Percentiles rank a stretch among this genome's conserved stretches.
These are phyloP conservation scores for Halcyon leucocephala DNA, from an alignment of 2,797 vertebrate genomes.

Conservation along the genomic window DNA sequence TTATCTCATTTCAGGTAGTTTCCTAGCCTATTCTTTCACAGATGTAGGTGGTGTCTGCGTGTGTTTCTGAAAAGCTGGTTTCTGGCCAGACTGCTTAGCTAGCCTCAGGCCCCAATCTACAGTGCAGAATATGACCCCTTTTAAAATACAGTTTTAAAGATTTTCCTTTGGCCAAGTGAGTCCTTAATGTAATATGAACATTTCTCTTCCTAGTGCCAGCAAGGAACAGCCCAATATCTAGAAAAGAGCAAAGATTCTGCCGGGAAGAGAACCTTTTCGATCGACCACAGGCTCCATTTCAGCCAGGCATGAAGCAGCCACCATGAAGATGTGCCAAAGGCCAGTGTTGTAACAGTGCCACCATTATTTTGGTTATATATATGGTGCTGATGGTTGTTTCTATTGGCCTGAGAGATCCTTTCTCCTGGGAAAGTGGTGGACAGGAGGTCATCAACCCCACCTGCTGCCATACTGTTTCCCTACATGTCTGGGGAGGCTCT, in stretches of 20 bases:
- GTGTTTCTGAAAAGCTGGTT: not conserved
- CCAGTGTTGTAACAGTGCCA: not conserved
- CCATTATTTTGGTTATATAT: not conserved
- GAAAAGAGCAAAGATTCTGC: not conserved
- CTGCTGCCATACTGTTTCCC: not conserved
- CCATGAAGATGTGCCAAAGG: not conserved
- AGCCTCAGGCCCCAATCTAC: not conserved
- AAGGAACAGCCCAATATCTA: not conserved
- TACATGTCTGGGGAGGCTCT: not conserved
- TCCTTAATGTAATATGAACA: not conserved
- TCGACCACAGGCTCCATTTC: not conserved
- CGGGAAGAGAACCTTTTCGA: not conserved
- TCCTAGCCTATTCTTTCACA: not conserved
- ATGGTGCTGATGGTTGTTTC: not conserved
- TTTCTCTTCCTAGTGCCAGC: not conserved
- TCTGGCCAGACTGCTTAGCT: not conserved
- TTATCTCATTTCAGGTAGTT: not conserved
- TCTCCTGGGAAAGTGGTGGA: not conserved
- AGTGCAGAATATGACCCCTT: not conserved
- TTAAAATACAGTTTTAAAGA: not conserved
- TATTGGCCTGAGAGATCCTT: not conserved
- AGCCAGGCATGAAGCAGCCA: not conserved
- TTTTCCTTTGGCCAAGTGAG: not conserved
- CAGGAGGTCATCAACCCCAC: accelerated
- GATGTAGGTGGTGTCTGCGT: not conserved